Conservation (phyloP, 2,888 invertebrate species). For the Venusia cambrica region DNA sequence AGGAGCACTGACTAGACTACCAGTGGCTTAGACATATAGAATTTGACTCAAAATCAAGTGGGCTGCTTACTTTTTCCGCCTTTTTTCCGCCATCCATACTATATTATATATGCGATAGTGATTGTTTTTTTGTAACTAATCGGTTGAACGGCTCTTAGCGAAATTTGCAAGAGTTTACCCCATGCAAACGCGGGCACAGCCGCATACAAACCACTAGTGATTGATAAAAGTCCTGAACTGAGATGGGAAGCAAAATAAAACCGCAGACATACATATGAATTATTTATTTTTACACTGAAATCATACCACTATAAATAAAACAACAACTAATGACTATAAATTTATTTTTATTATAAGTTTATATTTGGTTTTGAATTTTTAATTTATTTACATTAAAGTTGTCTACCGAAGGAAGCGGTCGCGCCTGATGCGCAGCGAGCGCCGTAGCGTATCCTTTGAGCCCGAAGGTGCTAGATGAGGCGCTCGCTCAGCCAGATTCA, state of each 20-base stretch:
- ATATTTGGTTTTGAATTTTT: slow-evolving; percentile 43
- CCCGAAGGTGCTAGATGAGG: slow-evolving; percentile 82
- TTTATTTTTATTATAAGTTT: slow-evolving; percentile 53
- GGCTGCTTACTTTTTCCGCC: too few species aligned
- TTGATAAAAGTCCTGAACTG: too few species aligned
- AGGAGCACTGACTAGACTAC: too few species aligned
- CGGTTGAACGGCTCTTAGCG: too few species aligned
- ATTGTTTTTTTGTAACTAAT: too few species aligned
- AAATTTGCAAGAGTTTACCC: too few species aligned
- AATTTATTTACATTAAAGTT: slow-evolving; percentile 58
- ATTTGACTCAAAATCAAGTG: too few species aligned
- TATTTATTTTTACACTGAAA: slow-evolving; percentile 56
- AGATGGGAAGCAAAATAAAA: slow-evolving; percentile 28
- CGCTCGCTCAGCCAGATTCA: slow-evolving; percentile 88
- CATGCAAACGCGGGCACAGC: too few species aligned
- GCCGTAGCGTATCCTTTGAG: slow-evolving; percentile 62
- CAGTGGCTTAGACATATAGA: too few species aligned
- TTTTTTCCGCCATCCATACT: too few species aligned
- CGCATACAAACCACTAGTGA: too few species aligned
- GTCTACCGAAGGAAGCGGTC: slow-evolving; percentile 21
- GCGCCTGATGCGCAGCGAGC: slow-evolving; percentile 49
- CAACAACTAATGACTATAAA: slow-evolving; percentile 63
- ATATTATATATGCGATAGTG: too few species aligned
- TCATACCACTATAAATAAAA: slow-evolving; percentile 64
- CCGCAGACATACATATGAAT: slow-evolving; percentile 41